These are phyloP conservation scores for Neodiprion pinetum DNA, from an alignment of 1,140 invertebrate species.

Conservation along the genomic window DNA sequence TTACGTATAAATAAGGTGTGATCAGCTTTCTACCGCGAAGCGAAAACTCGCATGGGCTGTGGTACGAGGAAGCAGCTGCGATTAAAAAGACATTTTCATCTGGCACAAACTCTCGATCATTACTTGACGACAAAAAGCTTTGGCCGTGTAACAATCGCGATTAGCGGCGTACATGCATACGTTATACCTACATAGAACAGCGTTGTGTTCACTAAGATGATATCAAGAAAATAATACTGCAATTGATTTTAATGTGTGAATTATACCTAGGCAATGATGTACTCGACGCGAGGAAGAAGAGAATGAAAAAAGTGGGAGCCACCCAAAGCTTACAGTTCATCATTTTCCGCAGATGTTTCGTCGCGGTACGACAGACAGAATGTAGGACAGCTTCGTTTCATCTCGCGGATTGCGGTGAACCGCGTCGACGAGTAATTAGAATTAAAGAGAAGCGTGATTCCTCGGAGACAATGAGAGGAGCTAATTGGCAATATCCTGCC, in stretches of 20 bases:
- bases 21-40: neutral
- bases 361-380: neutral
- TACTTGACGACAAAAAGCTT: too few relatives aligned
- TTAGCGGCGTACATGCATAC: too few relatives aligned
- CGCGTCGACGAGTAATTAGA: slow-evolving; percentile 5
- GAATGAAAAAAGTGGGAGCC: too few relatives aligned
- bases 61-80: neutral
- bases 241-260: too few relatives aligned
- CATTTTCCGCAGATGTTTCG: too few relatives aligned
- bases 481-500: neutral
- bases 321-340: too few relatives aligned
- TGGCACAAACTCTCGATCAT: neutral
- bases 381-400: neutral
- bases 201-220: too few relatives aligned
- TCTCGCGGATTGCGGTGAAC: neutral
- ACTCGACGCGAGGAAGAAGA: too few relatives aligned
- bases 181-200: too few relatives aligned
- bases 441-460: slow-evolving; percentile 2
- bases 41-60: neutral
- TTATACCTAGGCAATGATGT: too few relatives aligned
- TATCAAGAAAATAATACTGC: too few relatives aligned
- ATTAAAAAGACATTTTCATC: slow-evolving; percentile 3
- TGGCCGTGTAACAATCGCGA: too few relatives aligned
- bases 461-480: neutral
- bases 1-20: neutral